phyloP scores from a whole-genome alignment of 2,113 vertebrate genomes.

The Geococcyx californianus region DNA sequence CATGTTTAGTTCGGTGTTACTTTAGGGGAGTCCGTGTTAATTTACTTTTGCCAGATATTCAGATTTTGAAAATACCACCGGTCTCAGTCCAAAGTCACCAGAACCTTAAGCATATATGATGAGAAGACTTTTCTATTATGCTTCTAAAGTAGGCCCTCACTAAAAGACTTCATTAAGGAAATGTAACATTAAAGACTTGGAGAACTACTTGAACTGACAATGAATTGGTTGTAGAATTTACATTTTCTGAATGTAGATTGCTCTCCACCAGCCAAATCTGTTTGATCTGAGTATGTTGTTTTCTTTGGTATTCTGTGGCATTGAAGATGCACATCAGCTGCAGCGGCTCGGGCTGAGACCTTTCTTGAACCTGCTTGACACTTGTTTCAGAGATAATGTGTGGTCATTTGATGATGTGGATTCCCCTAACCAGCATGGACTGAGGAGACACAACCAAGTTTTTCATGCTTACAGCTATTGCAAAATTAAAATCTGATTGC shows the following conservation, averaged over 20 bases:
- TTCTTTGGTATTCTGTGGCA: neutral
- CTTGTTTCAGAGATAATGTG: neutral
- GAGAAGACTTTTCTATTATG: neutral
- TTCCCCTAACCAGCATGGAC: neutral
- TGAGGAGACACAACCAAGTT: neutral
- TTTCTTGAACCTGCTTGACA: neutral
- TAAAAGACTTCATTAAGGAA: neutral
- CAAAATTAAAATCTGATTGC: neutral
- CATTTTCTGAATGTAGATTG: fast-evolving
- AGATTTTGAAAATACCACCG: neutral
- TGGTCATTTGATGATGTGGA: neutral
- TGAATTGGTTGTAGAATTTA: neutral
- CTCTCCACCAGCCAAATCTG: neutral
- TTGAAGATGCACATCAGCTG: neutral
- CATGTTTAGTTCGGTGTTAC: neutral
- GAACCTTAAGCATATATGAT: neutral
- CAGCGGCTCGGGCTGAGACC: neutral
- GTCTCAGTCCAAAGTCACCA: neutral
- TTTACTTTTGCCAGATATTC: neutral
- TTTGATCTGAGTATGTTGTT: neutral
- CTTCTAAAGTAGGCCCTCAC: neutral
- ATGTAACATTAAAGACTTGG: neutral
- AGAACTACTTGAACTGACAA: neutral
- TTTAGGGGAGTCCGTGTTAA: neutral
- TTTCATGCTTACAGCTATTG: neutral